Conservation (phyloP, 2,888 invertebrate species). For the Rotaria macrura region DNA sequence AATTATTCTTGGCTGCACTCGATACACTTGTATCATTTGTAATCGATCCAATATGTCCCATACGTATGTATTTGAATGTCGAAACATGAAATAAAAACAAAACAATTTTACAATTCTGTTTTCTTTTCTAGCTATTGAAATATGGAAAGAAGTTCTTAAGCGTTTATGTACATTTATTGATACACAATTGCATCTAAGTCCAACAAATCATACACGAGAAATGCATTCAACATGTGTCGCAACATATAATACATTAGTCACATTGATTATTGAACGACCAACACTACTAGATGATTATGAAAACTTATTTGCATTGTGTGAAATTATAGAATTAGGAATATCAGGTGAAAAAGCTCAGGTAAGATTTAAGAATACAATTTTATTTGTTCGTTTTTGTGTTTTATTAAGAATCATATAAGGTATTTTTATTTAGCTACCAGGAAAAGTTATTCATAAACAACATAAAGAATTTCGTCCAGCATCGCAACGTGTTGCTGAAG, state of each 20-base stretch:
- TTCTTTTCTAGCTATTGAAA: constrained; percentile 40
- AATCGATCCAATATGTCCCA: not conserved
- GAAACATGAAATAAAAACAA: not conserved
- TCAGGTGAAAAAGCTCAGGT: constrained; percentile 74
- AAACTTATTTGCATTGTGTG: constrained; percentile 79
- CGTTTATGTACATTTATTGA: constrained; percentile 92
- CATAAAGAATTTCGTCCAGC: constrained; percentile 91
- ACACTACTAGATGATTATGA: constrained; percentile 77
- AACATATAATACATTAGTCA: constrained; percentile 54
- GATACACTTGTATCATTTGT: not conserved
- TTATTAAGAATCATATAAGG: too few species aligned
- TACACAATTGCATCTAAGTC: constrained; percentile 25
- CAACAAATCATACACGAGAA: constrained; percentile 67
- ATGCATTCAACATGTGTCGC: constrained; percentile 78
- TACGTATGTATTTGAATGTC: not conserved
- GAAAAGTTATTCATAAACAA: constrained; percentile 57
- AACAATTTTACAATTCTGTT: not conserved
- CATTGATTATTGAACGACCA: constrained; percentile 84
- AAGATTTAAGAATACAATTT: constrained; percentile 28
- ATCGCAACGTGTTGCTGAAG: constrained; percentile 90
- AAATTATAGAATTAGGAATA: constrained; percentile 91
- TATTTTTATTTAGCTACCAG: not conserved
- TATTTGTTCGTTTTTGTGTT: too few species aligned
- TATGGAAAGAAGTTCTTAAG: constrained; percentile 59
- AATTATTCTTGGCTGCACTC: not conserved